phyloP scores from a whole-genome alignment of 1,140 invertebrate genomes.

The Zaprionus ghesquierei region DNA sequence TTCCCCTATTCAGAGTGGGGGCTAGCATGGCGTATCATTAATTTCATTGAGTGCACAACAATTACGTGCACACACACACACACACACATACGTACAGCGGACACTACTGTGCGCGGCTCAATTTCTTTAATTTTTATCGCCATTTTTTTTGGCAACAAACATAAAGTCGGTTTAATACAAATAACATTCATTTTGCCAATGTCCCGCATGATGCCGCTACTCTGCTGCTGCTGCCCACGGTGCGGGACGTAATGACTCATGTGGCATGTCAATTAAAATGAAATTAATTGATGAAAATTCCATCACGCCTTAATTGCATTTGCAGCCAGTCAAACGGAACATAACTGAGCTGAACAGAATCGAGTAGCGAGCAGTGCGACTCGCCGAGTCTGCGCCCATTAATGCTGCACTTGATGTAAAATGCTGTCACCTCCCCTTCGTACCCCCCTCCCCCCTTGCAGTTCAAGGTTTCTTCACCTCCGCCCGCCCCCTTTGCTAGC shows the following conservation, averaged over 20 bases:
- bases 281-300: slow-evolving; percentile 76
- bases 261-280: slow-evolving; percentile 56
- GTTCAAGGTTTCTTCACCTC: not conserved
- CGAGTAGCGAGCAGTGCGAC: not conserved
- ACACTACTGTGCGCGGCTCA: slow-evolving; percentile 1
- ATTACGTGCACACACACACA: slow-evolving; percentile 3
- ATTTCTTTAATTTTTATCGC: slow-evolving; percentile 52
- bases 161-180: slow-evolving; percentile 7
- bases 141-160: slow-evolving; percentile 37
- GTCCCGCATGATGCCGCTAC: not conserved
- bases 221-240: slow-evolving; percentile 13
- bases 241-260: slow-evolving; percentile 42
- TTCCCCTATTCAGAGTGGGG: not conserved
- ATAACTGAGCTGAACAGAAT: not conserved
- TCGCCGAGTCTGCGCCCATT: slow-evolving; percentile 12
- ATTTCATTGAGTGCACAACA: slow-evolving; percentile 49
- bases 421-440: not conserved
- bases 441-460: not conserved
- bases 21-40: slow-evolving; percentile 27
- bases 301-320: slow-evolving; percentile 69
- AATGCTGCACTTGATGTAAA: slow-evolving; percentile 31
- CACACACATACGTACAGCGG: not conserved
- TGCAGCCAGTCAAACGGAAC: slow-evolving; percentile 40
- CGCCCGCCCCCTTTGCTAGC: not conserved
- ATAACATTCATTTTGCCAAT: not conserved